These are phyloP conservation scores for Muricea muricata DNA, from an alignment of 92 coral and sea anemone species.

Conservation along the genomic window DNA sequence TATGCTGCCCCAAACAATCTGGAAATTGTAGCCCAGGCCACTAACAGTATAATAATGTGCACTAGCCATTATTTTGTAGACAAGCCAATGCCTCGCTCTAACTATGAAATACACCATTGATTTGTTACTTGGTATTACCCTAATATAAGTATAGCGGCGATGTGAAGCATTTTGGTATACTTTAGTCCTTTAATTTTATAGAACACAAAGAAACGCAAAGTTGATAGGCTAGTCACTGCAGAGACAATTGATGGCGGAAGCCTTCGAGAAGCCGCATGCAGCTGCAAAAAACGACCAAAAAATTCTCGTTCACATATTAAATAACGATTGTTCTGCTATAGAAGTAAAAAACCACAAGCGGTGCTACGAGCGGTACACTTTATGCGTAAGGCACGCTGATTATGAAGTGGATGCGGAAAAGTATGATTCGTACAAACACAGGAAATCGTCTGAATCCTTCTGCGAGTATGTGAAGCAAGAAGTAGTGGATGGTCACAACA, in stretches of 20 bases:
- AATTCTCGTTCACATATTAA: neutral
- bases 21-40: too few species aligned
- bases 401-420: neutral
- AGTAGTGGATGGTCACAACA: too few species aligned
- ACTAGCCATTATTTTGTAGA: too few species aligned
- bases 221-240: slow-evolving; percentile 28
- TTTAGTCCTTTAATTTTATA: slow-evolving; percentile 1
- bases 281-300: neutral
- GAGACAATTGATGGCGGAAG: neutral
- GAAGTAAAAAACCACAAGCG: neutral
- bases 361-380: neutral
- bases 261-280: slow-evolving; percentile 9
- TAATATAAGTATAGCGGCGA: too few species aligned
- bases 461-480: slow-evolving; percentile 13
- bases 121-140: too few species aligned
- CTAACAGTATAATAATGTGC: too few species aligned
- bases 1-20: too few species aligned
- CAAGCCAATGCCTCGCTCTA: too few species aligned
- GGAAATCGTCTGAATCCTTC: neutral
- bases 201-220: slow-evolving; percentile 49
- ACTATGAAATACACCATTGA: too few species aligned
- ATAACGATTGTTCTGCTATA: neutral
- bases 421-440: too few species aligned
- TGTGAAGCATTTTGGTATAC: neutral
- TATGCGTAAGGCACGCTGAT: neutral